Evolutionary conservation across 2,113 vertebrate genomes (phyloP), one percentile per base, ranked within the genome.

Genomic region (Notarius lentiginosus): DNA sequence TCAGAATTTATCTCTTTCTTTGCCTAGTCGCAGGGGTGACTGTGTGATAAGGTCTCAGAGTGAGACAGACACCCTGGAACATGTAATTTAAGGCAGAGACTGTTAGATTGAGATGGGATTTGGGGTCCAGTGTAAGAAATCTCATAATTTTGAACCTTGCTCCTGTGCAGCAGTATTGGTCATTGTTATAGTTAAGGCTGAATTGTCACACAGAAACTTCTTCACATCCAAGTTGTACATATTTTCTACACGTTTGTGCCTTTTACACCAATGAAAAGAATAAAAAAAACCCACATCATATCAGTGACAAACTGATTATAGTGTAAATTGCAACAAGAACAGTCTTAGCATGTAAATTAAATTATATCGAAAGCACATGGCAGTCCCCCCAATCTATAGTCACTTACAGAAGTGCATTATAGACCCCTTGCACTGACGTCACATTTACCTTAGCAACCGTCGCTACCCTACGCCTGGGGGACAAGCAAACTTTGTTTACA

Each of bases 1-100:
- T 72, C 34, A 84, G 14, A 5, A 17, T 4, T 49, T 83, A 49
- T 68, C 15, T 83, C 11, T 83, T 83, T 82, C 11, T 82, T 82
- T 27, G 49, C 81, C 55, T 51, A 49, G 60, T 47, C 17, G 6
- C 68, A 70, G 14, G 11, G n/a, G n/a, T 27, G n/a, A 66, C 4
- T 66, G 65, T 14, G 65, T 66, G n/a, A 66, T 66, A n/a, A 66
- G 65, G n/a, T 27, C 65, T 30, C 0, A 66, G 34, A 47, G 34
- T 15, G 12, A 68, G n/a, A 34, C 9, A 27, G 11, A 68, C 27
- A 30, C n/a, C 27, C 61, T n/a, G 24, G 24, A 65, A 65, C 65
- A 27, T 66, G 2, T n/a, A n/a, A n/a, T 27, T n/a, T 12, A 66
- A 27, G 65, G 24, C n/a, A 12, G n/a, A 66, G n/a, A 66, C 1